phyloP scores from a whole-genome alignment of 2,888 invertebrate species.

The Folsomia manolachei region DNA sequence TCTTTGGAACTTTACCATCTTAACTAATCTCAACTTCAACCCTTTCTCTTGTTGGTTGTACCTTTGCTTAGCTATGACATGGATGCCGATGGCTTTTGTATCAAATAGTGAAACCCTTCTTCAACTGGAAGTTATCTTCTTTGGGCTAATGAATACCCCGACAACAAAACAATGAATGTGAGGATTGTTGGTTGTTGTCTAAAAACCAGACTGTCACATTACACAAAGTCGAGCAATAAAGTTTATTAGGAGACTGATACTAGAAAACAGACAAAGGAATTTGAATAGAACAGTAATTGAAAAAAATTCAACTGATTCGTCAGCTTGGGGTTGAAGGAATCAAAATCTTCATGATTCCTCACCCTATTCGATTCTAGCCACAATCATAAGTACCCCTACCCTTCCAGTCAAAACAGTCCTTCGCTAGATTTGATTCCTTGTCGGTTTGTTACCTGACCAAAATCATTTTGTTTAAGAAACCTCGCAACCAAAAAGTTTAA shows the following conservation, averaged over 20 bases:
- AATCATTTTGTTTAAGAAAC: background rate
- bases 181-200: background rate
- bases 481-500: background rate
- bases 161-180: background rate
- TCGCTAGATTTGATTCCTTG: no score
- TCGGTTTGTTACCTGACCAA: slow-evolving; percentile 1
- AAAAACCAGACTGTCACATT: slow-evolving; percentile 1
- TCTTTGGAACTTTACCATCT: background rate
- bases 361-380: background rate
- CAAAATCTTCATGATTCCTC: background rate
- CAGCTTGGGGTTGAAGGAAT: background rate
- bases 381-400: background rate
- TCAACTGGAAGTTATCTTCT: background rate
- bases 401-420: no score
- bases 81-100: background rate
- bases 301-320: background rate
- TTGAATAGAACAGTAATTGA: no score
- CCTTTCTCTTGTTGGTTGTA: no score
- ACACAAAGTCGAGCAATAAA: slow-evolving; percentile 1
- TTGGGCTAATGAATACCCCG: background rate
- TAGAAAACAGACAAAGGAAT: background rate
- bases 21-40: background rate
- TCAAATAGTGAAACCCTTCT: background rate
- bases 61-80: no score
- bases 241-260: background rate